Evolutionary conservation across 1,140 invertebrate genomes (phyloP), one percentile per base, ranked within the genome.

Genomic region (Rhopalosiphum maidis): DNA sequence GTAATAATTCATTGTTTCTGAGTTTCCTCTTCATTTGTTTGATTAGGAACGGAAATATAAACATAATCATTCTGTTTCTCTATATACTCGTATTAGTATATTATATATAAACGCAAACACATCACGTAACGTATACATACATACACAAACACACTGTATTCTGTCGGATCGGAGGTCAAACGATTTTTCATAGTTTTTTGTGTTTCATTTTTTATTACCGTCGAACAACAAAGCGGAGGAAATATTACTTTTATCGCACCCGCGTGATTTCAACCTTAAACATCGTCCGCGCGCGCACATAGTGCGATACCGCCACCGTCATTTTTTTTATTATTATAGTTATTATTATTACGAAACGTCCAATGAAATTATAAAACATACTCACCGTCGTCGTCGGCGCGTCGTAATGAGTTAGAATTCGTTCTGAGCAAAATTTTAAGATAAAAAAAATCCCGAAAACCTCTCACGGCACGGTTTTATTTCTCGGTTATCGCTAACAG

Each of bases 211-310:
- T 88, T 48, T 88, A 21, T 88, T 48, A 77, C 60, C 60, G 18
- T 35, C 46, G 21, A 46, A 87, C 86, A 48, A 48, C 86, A 48
- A 48, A 88, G n/a, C 86, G 46, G 43, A 46, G 86, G 43, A 46
- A n/a, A 87, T 46, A 87, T 48, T 88, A n/a, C 43, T 86, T 86
- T 86, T 88, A 88, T 88, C 86, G 5, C 18, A 41, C 25, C 43
- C 43, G 43, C 41, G 43, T 37, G 43, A 87, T 87, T 87, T 37
- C 43, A 18, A n/a, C 37, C 23, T 85, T 85, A 85, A 43, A 85
- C 37, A 25, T 85, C 82, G 22, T 85, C 35, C 8, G 2, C 82
- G 82, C 35, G 22, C 22, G 22, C 22, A 43, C 83, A 41, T 9
- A 43, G 23, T 30, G 37, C 23, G 37, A 22, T 43, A 25, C 41